Conservation (phyloP, 2,888 invertebrate species). For the Andrena marginata region DNA sequence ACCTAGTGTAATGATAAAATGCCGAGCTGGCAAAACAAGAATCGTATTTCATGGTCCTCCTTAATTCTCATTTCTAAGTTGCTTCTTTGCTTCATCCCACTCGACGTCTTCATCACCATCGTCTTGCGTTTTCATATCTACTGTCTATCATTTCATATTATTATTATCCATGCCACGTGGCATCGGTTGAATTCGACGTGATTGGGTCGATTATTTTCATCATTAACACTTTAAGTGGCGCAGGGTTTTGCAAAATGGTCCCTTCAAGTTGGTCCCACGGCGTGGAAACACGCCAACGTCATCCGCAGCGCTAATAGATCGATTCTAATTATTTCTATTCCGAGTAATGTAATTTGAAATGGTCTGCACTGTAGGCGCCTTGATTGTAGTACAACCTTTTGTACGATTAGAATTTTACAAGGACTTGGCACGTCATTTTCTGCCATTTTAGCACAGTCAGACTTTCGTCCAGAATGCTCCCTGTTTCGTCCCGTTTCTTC, state of each 20-base stretch:
- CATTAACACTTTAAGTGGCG: too few relatives aligned
- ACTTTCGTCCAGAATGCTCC: neutral
- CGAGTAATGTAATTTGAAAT: too few relatives aligned
- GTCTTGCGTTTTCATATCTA: neutral
- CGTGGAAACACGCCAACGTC: too few relatives aligned
- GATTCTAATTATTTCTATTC: too few relatives aligned
- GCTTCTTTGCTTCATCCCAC: neutral
- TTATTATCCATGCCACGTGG: neutral
- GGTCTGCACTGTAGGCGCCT: too few relatives aligned
- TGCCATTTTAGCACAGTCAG: neutral
- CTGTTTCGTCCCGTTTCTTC: neutral
- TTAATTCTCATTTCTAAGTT: neutral
- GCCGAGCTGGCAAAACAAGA: neutral
- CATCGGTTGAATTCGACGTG: too few relatives aligned
- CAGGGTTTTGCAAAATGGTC: too few relatives aligned
- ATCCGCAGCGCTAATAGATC: too few relatives aligned
- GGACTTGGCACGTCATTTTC: neutral
- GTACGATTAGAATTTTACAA: too few relatives aligned
- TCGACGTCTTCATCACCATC: neutral
- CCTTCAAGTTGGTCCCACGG: too few relatives aligned
- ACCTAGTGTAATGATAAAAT: constrained; percentile 9
- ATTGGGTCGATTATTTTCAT: too few relatives aligned
- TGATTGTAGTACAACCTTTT: too few relatives aligned
- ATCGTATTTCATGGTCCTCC: neutral
- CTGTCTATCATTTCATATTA: neutral